Conservation (phyloP, 2,113 vertebrate species). For the Pseudolaguvia tuberculata region DNA sequence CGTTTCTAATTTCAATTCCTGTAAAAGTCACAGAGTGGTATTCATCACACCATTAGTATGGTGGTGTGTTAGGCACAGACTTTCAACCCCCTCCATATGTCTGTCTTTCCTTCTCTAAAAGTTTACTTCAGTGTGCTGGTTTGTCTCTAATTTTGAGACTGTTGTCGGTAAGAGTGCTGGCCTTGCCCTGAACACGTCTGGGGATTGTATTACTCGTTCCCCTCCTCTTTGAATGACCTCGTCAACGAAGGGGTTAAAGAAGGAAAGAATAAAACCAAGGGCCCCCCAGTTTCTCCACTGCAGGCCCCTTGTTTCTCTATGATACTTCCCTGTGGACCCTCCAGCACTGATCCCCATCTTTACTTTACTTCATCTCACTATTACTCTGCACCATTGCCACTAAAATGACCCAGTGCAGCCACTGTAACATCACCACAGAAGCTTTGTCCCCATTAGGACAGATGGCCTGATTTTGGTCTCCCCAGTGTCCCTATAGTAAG, state of each 20-base stretch:
- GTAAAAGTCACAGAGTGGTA: slow-evolving; percentile 32
- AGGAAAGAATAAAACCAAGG: slow-evolving; percentile 37
- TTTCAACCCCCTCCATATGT: slow-evolving; percentile 14
- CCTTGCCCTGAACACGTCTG: slow-evolving; percentile 50
- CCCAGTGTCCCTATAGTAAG: slow-evolving; percentile 42
- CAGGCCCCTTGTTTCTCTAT: slow-evolving; percentile 29
- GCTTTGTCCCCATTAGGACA: slow-evolving; percentile 46
- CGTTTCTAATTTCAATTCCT: slow-evolving; percentile 27
- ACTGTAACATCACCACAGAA: slow-evolving; percentile 31
- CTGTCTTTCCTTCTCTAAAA: slow-evolving; percentile 17
- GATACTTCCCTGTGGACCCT: slow-evolving; percentile 31
- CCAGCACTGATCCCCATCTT: slow-evolving; percentile 13
- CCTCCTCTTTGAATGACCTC: slow-evolving; percentile 45
- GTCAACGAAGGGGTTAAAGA: slow-evolving; percentile 45
- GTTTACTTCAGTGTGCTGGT: slow-evolving; percentile 44
- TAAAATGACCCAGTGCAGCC: slow-evolving; percentile 44
- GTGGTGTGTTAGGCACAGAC: slow-evolving; percentile 22
- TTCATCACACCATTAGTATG: slow-evolving; percentile 43
- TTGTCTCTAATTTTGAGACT: slow-evolving; percentile 49
- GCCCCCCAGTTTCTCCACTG: slow-evolving; percentile 28
- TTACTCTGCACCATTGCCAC: slow-evolving; percentile 30
- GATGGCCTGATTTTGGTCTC: slow-evolving; percentile 47
- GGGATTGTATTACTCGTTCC: slow-evolving; percentile 53
- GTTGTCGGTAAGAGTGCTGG: slow-evolving; percentile 46
- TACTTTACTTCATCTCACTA: slow-evolving; percentile 26